Evolutionary conservation across 1,140 invertebrate genomes (phyloP).

Genomic region (Plectrocnemia conspersa): DNA sequence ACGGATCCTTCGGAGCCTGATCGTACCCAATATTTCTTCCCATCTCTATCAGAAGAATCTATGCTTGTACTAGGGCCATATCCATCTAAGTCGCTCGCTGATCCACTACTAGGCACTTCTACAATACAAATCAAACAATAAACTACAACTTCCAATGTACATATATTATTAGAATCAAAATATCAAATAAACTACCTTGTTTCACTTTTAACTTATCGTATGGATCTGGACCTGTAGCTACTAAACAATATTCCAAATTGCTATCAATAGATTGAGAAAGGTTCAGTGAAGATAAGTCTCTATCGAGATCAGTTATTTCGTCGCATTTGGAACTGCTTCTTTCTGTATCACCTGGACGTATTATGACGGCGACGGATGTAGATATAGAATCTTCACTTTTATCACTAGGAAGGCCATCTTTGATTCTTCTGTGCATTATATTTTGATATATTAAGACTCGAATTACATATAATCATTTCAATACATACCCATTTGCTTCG

Average conservation of each 20-base stretch:
- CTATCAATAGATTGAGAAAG: conserved; percentile 49
- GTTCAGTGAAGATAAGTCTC: conserved; percentile 43
- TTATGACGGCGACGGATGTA: conserved; percentile 31
- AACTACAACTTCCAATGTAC: too few species aligned
- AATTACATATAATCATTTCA: background rate
- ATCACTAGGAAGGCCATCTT: conserved; percentile 6
- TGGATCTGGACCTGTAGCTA: conserved; percentile 50
- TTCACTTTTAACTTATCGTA: conserved; percentile 53
- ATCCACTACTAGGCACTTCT: conserved; percentile 50
- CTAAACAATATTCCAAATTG: conserved; percentile 36
- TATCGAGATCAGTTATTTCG: conserved; percentile 38
- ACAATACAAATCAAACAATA: conserved; percentile 2
- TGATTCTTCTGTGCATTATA: conserved; percentile 4
- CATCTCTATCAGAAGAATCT: conserved; percentile 55
- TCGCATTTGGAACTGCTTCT: conserved; percentile 36
- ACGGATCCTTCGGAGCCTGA: conserved; percentile 63
- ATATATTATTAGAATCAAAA: too few species aligned
- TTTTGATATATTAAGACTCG: background rate
- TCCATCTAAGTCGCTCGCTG: conserved; percentile 54
- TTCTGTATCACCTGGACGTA: conserved; percentile 31
- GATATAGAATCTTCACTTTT: conserved; percentile 46
- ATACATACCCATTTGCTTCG: conserved; percentile 43
- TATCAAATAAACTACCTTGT: conserved; percentile 43
- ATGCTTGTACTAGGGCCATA: conserved; percentile 56
- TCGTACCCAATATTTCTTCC: conserved; percentile 52